Percentiles rank a stretch among this genome's conserved stretches.
phyloP scores from a whole-genome alignment of 2,888 invertebrate species.

The Apodemia zela region DNA sequence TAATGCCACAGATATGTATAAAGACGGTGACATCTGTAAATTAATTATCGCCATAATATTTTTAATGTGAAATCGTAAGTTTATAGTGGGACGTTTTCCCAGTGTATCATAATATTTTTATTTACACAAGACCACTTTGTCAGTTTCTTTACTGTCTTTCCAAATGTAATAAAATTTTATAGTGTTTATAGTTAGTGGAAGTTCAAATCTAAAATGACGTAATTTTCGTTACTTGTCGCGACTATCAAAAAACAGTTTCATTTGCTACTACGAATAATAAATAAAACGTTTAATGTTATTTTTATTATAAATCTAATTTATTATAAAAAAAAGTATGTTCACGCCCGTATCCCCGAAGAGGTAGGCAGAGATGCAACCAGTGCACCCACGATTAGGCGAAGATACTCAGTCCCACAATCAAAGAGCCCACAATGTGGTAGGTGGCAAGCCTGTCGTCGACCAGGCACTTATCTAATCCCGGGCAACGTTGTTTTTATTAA shows the following conservation, averaged over 20 bases:
- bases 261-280: not conserved
- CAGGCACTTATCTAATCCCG: too few species aligned
- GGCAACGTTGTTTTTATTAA: too few species aligned
- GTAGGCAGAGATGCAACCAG: too few species aligned
- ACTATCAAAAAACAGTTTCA: not conserved
- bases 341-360: too few species aligned
- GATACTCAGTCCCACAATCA: too few species aligned
- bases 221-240: constrained; percentile 1
- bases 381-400: too few species aligned
- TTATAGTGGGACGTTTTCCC: constrained; percentile 45
- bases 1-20: constrained; percentile 46
- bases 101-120: constrained; percentile 55
- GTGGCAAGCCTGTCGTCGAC: too few species aligned
- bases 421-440: too few species aligned
- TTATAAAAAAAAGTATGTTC: not conserved
- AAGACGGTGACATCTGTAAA: constrained; percentile 63
- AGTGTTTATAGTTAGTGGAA: constrained; percentile 20
- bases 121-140: constrained; percentile 63
- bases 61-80: constrained; percentile 59
- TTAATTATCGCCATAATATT: constrained; percentile 65
- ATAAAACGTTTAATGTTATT: not conserved
- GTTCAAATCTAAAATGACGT: constrained; percentile 6
- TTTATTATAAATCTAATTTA: not conserved
- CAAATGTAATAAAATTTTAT: constrained; percentile 51
- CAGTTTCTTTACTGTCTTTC: constrained; percentile 59